Percentiles rank a stretch among this genome's conserved stretches.
Evolutionary conservation across 2,113 vertebrate genomes (phyloP).

Genomic region (Rhynchomys soricoides): DNA sequence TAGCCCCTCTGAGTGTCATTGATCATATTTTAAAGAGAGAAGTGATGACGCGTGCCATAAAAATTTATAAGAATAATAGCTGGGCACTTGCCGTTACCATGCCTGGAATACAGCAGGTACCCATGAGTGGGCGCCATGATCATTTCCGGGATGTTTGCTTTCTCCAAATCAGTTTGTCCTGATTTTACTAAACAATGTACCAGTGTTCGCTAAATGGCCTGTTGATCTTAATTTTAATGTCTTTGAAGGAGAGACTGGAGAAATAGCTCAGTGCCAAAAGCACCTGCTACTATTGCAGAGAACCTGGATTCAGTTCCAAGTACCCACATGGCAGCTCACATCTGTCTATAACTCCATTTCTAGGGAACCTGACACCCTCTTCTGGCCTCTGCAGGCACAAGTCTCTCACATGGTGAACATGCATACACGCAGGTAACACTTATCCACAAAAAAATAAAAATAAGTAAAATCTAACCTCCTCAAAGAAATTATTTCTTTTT

Average conservation of each 20-base stretch:
- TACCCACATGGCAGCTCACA: background rate
- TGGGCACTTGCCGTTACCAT: background rate
- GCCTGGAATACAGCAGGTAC: background rate
- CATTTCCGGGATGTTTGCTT: background rate
- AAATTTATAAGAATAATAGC: background rate
- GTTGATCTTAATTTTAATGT: background rate
- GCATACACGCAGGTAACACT: background rate
- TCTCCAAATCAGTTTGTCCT: background rate
- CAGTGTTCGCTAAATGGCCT: background rate
- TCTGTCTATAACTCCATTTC: background rate
- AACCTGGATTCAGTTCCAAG: background rate
- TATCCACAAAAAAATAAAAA: background rate
- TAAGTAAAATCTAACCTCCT: background rate
- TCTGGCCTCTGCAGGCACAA: background rate
- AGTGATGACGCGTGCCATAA: background rate
- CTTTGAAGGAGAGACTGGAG: background rate
- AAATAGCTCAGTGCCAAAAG: background rate
- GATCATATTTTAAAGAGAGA: background rate
- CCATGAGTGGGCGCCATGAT: background rate
- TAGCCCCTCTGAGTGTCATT: background rate
- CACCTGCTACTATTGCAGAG: background rate
- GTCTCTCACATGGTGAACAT: background rate
- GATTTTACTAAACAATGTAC: background rate
- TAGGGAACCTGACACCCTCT: background rate
- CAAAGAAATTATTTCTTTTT: background rate